Percentiles rank a stretch among this genome's conserved stretches.
These are phyloP conservation scores for Trogon surrucura DNA, from an alignment of 2,113 vertebrate genomes.

Conservation along the genomic window DNA sequence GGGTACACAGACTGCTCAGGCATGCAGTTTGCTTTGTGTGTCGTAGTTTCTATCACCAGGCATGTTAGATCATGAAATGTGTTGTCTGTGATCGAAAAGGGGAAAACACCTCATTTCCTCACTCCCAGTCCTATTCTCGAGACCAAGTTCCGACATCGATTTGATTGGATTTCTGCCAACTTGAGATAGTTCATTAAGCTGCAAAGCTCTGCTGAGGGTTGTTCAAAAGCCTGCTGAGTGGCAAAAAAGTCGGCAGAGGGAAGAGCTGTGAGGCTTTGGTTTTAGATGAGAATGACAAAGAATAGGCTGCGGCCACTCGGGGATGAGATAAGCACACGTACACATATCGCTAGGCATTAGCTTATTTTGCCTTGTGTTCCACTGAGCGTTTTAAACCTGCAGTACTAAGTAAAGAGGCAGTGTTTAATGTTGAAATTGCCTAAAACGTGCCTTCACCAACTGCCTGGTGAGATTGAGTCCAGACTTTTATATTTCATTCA, in stretches of 20 bases:
- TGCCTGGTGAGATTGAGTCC: background rate
- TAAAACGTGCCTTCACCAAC: background rate
- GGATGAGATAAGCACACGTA: background rate
- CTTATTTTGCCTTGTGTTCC: background rate
- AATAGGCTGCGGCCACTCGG: accelerated
- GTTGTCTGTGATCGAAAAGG: background rate
- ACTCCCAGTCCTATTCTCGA: background rate
- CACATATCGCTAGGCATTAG: background rate
- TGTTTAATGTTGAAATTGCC: background rate
- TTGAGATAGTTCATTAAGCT: background rate
- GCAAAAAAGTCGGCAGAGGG: background rate
- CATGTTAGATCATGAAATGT: background rate
- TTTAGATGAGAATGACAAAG: background rate
- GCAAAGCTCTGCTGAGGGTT: background rate
- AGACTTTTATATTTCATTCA: background rate
- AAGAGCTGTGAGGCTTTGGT: background rate
- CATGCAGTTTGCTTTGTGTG: background rate
- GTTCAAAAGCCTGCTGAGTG: background rate
- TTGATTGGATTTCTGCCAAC: background rate
- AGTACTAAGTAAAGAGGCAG: background rate
- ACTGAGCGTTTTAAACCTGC: background rate
- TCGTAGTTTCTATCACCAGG: background rate
- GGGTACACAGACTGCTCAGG: background rate
- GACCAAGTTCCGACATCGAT: background rate
- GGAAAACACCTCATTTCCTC: background rate